Evolutionary conservation across 2,113 vertebrate species (phyloP).

Genomic region (Corvus moneduloides): DNA sequence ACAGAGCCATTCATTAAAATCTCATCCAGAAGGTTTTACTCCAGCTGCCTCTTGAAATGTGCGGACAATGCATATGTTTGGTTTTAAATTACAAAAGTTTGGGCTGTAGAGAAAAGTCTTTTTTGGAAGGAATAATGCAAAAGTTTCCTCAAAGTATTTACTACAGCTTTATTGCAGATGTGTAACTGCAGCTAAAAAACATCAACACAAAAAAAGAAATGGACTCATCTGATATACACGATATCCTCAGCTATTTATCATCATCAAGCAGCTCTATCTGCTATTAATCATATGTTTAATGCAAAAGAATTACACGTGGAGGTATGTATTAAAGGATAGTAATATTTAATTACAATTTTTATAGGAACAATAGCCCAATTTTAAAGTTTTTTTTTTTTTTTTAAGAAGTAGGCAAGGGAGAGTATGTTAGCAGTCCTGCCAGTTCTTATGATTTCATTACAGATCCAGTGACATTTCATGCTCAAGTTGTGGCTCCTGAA

Average conservation of each 20-base stretch:
- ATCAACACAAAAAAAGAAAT: neutral
- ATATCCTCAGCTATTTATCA: neutral
- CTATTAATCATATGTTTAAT: neutral
- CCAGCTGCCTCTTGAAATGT: neutral
- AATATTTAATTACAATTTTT: neutral
- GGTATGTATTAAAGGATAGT: neutral
- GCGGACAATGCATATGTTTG: neutral
- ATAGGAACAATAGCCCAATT: neutral
- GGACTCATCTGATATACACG: neutral
- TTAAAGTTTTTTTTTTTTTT: neutral
- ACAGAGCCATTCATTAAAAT: constrained; percentile 39
- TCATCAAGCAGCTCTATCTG: neutral
- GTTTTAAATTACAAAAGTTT: neutral
- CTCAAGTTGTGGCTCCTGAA: neutral
- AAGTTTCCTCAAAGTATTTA: neutral
- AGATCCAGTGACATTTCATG: constrained; percentile 9
- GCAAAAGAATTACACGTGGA: neutral
- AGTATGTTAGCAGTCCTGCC: neutral
- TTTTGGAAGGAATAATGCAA: neutral
- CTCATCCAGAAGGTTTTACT: constrained; percentile 29
- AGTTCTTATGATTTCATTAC: neutral
- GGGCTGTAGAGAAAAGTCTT: neutral
- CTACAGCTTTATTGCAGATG: neutral
- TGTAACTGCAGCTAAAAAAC: neutral
- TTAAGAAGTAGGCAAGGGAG: neutral